phyloP scores from a whole-genome alignment of 30 jellyfish, hydroid and myxozoan species.

The Rhopilema esculentum region DNA sequence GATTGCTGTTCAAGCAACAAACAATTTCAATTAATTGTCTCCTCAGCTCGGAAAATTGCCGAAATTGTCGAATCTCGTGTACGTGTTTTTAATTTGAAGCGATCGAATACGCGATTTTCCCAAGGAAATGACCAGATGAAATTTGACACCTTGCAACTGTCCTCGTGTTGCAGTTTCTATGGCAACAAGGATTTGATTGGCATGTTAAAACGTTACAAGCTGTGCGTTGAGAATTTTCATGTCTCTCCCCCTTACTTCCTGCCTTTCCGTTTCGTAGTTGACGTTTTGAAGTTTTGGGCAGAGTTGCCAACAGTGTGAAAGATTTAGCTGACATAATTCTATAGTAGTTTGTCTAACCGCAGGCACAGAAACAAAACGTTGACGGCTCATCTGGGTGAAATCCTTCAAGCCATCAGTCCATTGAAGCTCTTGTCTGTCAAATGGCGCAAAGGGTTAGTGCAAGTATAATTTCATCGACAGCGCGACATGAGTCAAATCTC shows the following conservation, averaged over 20 bases:
- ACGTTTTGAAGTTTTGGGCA: slow-evolving; percentile 83
- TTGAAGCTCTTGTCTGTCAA: slow-evolving; percentile 76
- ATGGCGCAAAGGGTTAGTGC: slow-evolving; percentile 92
- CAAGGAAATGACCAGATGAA: slow-evolving; percentile 58
- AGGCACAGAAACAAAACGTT: slow-evolving; percentile 88
- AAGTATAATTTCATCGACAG: slow-evolving; percentile 45
- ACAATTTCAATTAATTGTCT: not conserved
- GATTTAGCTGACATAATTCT: slow-evolving; percentile 92
- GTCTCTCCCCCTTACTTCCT: slow-evolving; percentile 75
- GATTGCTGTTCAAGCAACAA: slow-evolving; percentile 5
- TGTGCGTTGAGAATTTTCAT: slow-evolving; percentile 73
- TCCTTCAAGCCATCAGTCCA: slow-evolving; percentile 77
- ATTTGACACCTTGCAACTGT: slow-evolving; percentile 60
- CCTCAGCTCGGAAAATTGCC: not conserved
- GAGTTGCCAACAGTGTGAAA: slow-evolving; percentile 90
- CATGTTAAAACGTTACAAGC: slow-evolving; percentile 72
- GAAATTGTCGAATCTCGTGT: not conserved
- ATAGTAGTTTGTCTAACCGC: slow-evolving; percentile 92
- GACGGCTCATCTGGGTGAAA: slow-evolving; percentile 85
- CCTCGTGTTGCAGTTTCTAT: slow-evolving; percentile 71
- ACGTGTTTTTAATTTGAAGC: not conserved
- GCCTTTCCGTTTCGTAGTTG: slow-evolving; percentile 72
- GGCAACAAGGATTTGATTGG: slow-evolving; percentile 81
- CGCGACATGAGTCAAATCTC: slow-evolving; percentile 55
- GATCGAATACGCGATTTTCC: slow-evolving; percentile 35